Conservation (phyloP, 2,113 vertebrate genomes). For the Regulus satrapa region DNA sequence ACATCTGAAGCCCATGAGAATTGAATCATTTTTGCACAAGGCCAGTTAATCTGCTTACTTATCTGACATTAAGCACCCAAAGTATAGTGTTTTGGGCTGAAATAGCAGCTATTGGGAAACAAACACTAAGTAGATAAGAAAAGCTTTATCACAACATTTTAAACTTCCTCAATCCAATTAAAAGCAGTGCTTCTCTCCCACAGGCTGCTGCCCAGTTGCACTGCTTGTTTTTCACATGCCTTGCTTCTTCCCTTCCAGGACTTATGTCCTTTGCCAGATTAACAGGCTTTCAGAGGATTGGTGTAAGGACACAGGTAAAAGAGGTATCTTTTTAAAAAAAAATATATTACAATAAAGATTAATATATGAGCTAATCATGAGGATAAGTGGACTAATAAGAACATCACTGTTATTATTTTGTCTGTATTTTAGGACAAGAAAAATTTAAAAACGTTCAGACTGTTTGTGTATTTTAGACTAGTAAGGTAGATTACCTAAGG, state of each 20-base stretch:
- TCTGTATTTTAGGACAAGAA: not conserved
- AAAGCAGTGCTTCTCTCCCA: not conserved
- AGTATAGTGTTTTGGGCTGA: not conserved
- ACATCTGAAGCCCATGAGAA: not conserved
- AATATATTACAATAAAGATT: not conserved
- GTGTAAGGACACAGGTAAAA: not conserved
- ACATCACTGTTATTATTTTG: not conserved
- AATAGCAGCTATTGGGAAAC: not conserved
- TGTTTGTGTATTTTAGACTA: not conserved
- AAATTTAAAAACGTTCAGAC: not conserved
- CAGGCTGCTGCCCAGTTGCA: not conserved
- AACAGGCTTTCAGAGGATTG: not conserved
- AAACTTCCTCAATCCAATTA: not conserved
- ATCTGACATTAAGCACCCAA: not conserved
- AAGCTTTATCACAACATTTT: not conserved
- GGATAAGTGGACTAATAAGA: not conserved
- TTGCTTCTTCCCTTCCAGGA: not conserved
- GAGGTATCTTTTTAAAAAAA: not conserved
- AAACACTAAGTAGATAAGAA: not conserved
- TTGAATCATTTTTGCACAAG: not conserved
- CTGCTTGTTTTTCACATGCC: not conserved
- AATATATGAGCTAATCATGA: not conserved
- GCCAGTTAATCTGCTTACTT: not conserved
- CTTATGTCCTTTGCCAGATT: not conserved
- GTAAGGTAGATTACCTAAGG: not conserved